Percentiles rank a stretch among this genome's conserved stretches.
Conservation (phyloP, 2,113 vertebrate genomes). For the Mormyrus lacerda region DNA sequence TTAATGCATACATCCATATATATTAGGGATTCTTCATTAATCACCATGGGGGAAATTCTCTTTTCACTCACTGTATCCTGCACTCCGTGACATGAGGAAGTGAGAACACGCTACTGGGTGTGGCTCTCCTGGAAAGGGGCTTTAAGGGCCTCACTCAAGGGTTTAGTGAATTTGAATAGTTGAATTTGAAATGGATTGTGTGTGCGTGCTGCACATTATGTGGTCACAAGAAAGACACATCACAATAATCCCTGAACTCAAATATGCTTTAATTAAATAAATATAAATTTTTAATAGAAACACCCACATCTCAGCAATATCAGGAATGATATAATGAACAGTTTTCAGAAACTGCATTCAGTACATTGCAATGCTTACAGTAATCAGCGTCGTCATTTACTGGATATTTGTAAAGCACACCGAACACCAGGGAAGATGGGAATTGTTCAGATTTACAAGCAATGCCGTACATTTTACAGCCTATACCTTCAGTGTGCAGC, state of each 20-base stretch:
- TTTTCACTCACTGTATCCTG: background rate
- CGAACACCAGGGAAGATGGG: slow-evolving; percentile 69
- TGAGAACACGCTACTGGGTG: background rate
- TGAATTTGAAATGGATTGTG: background rate
- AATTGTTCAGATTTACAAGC: slow-evolving; percentile 60
- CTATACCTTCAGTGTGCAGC: slow-evolving; percentile 88
- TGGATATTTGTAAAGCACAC: slow-evolving; percentile 66
- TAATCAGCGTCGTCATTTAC: slow-evolving; percentile 75
- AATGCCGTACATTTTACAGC: slow-evolving; percentile 69
- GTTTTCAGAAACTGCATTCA: slow-evolving; percentile 97
- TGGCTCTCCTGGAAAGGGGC: background rate
- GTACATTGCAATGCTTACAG: slow-evolving; percentile 99
- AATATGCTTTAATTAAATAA: slow-evolving; percentile 99
- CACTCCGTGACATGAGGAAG: background rate
- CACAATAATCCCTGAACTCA: background rate
- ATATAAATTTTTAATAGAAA: slow-evolving; percentile 99
- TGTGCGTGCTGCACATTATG: background rate
- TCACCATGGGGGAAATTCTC: background rate
- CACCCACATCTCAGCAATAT: slow-evolving; percentile 97
- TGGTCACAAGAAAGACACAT: background rate
- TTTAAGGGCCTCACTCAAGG: no score
- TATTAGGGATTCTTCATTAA: background rate
- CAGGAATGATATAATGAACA: slow-evolving; percentile 99
- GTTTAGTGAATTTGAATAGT: no score
- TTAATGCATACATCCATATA: background rate